These are phyloP conservation scores for Sapajus apella DNA, from an alignment of 2,113 vertebrate genomes.

Conservation along the genomic window DNA sequence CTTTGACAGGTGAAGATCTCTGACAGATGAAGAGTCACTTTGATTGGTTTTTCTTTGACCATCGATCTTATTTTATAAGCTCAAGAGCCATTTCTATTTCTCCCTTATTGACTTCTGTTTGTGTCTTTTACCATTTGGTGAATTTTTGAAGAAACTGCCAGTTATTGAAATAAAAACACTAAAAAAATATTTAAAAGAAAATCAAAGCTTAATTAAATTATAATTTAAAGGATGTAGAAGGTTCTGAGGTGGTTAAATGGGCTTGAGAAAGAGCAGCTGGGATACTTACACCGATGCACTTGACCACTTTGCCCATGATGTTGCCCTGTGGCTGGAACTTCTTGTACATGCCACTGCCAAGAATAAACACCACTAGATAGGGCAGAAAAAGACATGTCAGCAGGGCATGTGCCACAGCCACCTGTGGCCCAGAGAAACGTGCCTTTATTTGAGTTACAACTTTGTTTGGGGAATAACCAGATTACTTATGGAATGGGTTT, in stretches of 20 bases:
- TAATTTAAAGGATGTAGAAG: neutral
- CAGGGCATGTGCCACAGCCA: neutral
- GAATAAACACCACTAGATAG: conserved; percentile 91
- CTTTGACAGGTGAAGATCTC: no score
- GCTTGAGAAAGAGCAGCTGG: rapidly evolving
- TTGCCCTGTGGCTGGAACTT: conserved; percentile 94
- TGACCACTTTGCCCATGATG: conserved; percentile 90
- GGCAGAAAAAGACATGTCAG: neutral
- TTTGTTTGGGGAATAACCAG: neutral
- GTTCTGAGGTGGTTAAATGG: neutral
- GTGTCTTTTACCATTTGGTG: neutral
- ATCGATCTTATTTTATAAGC: neutral
- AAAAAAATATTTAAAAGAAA: neutral
- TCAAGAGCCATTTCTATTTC: neutral
- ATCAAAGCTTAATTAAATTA: neutral
- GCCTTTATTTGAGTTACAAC: neutral
- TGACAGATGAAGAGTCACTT: neutral
- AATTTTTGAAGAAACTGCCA: neutral
- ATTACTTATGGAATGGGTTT: neutral
- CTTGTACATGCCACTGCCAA: conserved; percentile 93
- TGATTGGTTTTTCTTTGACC: neutral
- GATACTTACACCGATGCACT: conserved; percentile 92
- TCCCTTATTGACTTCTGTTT: neutral
- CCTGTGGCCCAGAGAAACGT: neutral
- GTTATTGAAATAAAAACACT: neutral